Percentiles rank a stretch among this genome's conserved stretches.
phyloP scores from a whole-genome alignment of 1,140 invertebrate genomes.

The Choristoneura fumiferana region DNA sequence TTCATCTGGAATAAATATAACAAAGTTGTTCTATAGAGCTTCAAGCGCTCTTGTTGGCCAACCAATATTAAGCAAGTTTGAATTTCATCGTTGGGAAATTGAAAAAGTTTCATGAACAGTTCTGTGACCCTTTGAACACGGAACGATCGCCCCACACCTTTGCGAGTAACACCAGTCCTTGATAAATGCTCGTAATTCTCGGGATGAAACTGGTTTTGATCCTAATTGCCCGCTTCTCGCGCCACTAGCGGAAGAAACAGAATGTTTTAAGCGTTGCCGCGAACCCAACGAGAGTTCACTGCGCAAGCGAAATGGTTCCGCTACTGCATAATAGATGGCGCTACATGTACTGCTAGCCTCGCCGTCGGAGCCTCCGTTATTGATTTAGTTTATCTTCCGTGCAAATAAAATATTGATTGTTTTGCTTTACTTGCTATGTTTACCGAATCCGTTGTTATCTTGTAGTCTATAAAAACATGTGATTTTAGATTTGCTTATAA shows the following conservation, averaged over 20 bases:
- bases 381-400: conserved; percentile 51
- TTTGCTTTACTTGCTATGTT: conserved; percentile 41
- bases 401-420: conserved; percentile 56
- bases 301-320: conserved; percentile 28
- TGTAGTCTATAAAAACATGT: conserved; percentile 26
- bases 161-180: conserved; percentile 7
- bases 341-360: conserved; percentile 23
- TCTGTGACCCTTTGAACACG: conserved; percentile 1
- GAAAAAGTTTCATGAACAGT: conserved; percentile 15
- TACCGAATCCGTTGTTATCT: conserved; percentile 33
- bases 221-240: conserved; percentile 3
- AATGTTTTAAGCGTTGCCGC: conserved; percentile 28
- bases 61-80: conserved; percentile 6
- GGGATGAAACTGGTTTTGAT: conserved; percentile 16
- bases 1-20: too few relatives aligned
- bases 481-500: not conserved
- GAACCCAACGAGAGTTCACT: conserved; percentile 8
- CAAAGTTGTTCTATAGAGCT: too few relatives aligned
- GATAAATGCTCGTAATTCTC: conserved; percentile 8
- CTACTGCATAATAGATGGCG: conserved; percentile 62
- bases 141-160: not conserved
- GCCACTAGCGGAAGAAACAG: conserved; percentile 18
- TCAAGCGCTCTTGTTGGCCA: not conserved
- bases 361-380: conserved; percentile 25
- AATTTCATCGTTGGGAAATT: conserved; percentile 10